These are phyloP conservation scores for Tinea trinotella DNA, from an alignment of 2,888 invertebrate genomes.

Conservation along the genomic window DNA sequence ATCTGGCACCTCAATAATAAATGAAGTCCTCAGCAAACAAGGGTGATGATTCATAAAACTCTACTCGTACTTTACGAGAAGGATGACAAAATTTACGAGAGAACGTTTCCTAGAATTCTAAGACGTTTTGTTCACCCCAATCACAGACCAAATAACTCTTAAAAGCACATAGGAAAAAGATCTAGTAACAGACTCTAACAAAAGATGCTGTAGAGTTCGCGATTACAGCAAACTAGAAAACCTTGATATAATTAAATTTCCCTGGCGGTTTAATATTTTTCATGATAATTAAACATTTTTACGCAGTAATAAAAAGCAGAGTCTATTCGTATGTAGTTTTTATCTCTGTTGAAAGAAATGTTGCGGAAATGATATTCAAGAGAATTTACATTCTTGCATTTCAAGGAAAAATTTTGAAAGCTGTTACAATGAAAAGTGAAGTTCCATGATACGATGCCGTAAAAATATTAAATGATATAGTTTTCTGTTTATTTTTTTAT, in stretches of 20 bases:
- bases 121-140: background rate
- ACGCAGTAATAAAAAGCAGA: no score
- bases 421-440: background rate
- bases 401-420: background rate
- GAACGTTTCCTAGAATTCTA: conserved; percentile 23
- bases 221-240: no score
- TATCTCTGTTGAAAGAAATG: background rate
- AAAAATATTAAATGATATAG: background rate
- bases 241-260: no score
- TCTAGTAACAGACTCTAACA: no score
- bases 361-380: background rate
- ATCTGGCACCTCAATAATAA: background rate
- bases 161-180: no score
- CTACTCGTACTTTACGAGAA: conserved; percentile 58
- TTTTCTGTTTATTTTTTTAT: background rate
- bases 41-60: conserved; percentile 67
- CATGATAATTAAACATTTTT: no score
- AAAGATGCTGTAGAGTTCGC: no score
- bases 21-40: conserved; percentile 49
- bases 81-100: conserved; percentile 48
- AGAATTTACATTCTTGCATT: background rate
- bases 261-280: no score
- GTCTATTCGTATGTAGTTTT: no score
- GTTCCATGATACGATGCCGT: background rate
- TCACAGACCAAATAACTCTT: no score